Conservation (phyloP, 2,888 invertebrate species). For the Aricia artaxerxes region DNA sequence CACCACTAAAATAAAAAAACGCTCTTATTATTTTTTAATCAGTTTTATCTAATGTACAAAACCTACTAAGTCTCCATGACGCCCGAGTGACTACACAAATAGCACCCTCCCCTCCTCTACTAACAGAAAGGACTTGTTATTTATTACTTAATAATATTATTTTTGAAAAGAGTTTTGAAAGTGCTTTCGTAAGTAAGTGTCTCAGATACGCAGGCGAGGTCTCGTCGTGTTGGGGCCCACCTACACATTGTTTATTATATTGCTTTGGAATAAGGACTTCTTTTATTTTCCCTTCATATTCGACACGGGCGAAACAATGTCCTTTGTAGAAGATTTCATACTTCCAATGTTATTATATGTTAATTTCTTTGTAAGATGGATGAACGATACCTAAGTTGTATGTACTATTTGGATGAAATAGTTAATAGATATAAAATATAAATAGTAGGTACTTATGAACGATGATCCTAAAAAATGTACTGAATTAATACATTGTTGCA, state of each 20-base stretch:
- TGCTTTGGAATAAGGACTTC: background rate
- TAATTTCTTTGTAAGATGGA: background rate
- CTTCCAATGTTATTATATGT: background rate
- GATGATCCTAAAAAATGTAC: too few species aligned
- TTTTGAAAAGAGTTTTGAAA: background rate
- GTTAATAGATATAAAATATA: background rate
- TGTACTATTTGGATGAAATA: background rate
- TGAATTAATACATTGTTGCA: too few species aligned
- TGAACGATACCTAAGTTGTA: background rate
- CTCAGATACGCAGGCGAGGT: background rate
- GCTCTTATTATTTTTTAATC: too few species aligned
- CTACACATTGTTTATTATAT: conserved; percentile 1
- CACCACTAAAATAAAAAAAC: too few species aligned
- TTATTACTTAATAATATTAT: background rate
- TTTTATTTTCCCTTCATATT: background rate
- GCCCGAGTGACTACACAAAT: too few species aligned
- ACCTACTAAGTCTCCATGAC: too few species aligned
- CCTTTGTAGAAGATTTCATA: background rate
- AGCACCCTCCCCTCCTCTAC: too few species aligned
- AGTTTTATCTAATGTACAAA: too few species aligned
- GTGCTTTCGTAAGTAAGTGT: background rate
- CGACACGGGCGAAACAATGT: background rate
- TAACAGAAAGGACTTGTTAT: too few species aligned
- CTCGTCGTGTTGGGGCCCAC: background rate
- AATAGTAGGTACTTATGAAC: too few species aligned